Conservation (phyloP, 2,797 vertebrate species). For the Gambusia yucatana region DNA sequence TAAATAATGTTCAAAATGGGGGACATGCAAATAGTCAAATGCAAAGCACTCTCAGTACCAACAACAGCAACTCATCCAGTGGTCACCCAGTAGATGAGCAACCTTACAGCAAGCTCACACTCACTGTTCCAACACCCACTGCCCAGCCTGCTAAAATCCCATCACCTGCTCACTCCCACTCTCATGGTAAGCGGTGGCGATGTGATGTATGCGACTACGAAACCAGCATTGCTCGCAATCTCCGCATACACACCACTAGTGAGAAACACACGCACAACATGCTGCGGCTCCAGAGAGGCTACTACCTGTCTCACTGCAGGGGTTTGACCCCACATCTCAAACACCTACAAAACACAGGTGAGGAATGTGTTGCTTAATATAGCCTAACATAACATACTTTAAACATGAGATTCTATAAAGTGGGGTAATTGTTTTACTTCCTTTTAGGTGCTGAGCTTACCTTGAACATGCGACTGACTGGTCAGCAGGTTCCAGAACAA, state of each 20-base stretch:
- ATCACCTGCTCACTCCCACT: conserved; percentile 64
- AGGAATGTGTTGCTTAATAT: conserved; percentile 2
- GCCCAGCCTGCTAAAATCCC: conserved; percentile 63
- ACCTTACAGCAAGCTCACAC: conserved; percentile 64
- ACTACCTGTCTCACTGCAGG: conserved; percentile 97
- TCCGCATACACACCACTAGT: conserved; percentile 99
- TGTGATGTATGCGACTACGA: conserved; percentile 99
- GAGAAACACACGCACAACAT: conserved; percentile 95
- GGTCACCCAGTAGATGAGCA: conserved; percentile 62
- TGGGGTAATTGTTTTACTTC: conserved; percentile 15
- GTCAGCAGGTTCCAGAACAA: conserved; percentile 90
- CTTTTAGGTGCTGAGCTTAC: conserved; percentile 88
- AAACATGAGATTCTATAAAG: not conserved
- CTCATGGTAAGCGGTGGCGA: conserved; percentile 86
- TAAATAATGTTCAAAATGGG: conserved; percentile 98
- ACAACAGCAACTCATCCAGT: conserved; percentile 58
- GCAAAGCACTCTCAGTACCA: conserved; percentile 58
- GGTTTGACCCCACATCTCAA: conserved; percentile 83
- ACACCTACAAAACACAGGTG: conserved; percentile 74
- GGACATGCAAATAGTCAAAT: conserved; percentile 54
- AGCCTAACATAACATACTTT: not conserved
- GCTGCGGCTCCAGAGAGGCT: conserved; percentile 93
- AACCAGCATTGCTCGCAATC: conserved; percentile 97
- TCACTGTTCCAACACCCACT: conserved; percentile 47
- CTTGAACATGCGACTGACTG: conserved; percentile 89